Evolutionary conservation across 2,797 vertebrate species (phyloP), one percentile per base, ranked within the genome.

Genomic region (Acanthurus lineatus): DNA sequence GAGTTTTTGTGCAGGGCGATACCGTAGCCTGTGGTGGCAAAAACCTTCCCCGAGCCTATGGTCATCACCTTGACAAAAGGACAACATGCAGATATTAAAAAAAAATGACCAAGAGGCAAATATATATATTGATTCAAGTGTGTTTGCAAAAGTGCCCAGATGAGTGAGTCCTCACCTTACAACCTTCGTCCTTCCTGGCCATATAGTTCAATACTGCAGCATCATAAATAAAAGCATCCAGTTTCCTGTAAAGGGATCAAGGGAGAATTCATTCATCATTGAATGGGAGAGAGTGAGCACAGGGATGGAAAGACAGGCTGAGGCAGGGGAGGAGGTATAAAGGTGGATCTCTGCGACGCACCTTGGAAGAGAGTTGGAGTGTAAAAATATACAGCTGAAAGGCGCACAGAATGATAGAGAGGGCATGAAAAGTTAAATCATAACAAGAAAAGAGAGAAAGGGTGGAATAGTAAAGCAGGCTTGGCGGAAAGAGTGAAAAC

Each of bases 151-250:
- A 69, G 40, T n/a, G 64, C 15, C 16, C 11, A 11, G 22, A 38
- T 20, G 48, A 38, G 28, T 74, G 87, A 53, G 93, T 94, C 83
- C 97, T 96, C 56, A 98, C 96, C 93, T 98, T 98, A 94, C 97
- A 98, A 89, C 97, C 97, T 93, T 98, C 97, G 79, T 97, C 97
- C 93, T 98, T 97, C 84, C 97, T 96, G 76, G 97, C 97, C 97
- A 98, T 98, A 92, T 98, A 98, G 95, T 98, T 98, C 83, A 98
- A 95, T 88, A 98, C 97, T 17, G 97, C 97, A 4, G 97, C 97
- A 25, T 98, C 97, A 32, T 98, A 98, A 94, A 98, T 97, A 95
- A 98, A 97, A 82, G 97, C 97, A 61, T 98, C 97, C 92, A 98
- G 95, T 93, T 98, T 98, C 91, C 97, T 98, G 94, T 88, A 83